Conservation (phyloP, 2,797 vertebrate species). For the Sebastes paucispinis region DNA sequence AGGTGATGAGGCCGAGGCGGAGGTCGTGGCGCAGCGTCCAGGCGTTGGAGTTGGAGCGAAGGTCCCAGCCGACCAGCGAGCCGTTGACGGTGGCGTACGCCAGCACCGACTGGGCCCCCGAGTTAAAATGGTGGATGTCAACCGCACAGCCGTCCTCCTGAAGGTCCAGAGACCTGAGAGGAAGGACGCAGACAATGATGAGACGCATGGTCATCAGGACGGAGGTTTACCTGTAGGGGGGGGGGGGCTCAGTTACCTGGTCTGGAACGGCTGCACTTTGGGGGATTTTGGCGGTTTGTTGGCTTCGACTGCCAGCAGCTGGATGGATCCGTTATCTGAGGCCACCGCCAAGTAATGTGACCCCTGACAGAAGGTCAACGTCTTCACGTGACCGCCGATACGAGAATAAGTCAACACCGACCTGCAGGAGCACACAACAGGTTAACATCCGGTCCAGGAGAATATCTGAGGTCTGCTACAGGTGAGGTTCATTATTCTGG, state of each 20-base stretch:
- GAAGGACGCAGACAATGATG: background rate
- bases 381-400: conserved; percentile 93
- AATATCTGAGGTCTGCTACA: no score
- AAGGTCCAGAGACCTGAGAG: conserved; percentile 87
- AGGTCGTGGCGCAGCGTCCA: conserved; percentile 95
- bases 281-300: conserved; percentile 96
- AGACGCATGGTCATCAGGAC: accelerated
- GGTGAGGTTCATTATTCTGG: background rate
- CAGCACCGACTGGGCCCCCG: conserved; percentile 92
- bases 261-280: conserved; percentile 95
- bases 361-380: conserved; percentile 94
- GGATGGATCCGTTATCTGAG: conserved; percentile 93
- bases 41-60: conserved; percentile 90
- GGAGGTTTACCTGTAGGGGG: background rate
- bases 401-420: conserved; percentile 94
- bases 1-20: conserved; percentile 96
- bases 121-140: conserved; percentile 97
- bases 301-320: conserved; percentile 93
- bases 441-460: no score
- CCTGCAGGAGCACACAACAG: conserved; percentile 66
- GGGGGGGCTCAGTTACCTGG: conserved; percentile 80
- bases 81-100: conserved; percentile 97
- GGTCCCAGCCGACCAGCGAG: conserved; percentile 95
- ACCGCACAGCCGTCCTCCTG: conserved; percentile 94
- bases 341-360: conserved; percentile 95